Base-by-base conservation (phyloP, 2,888 invertebrate genomes). In the Apocheima hispidaria region DNA sequence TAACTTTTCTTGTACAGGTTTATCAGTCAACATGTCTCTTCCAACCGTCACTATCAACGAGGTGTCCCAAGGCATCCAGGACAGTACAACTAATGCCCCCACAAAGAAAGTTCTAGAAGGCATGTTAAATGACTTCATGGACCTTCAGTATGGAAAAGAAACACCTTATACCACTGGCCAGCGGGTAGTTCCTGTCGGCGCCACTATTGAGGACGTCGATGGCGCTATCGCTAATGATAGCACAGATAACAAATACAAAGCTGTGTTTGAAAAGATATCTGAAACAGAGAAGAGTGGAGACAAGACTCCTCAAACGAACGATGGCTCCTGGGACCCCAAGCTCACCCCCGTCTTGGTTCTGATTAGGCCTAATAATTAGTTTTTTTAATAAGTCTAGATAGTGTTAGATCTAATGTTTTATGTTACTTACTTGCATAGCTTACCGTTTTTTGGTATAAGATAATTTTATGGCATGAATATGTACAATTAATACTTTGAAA, bases 151-250 rank as follows among this genome's bases (percentile, higher is more conserved):
- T 41, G 86, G 78, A 0, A 88, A 87, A 61, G 83, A 83, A 50
- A 92, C 90, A 3, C 87, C 87, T 0, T 92, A 89, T 73, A 91
- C 92, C 0, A 90, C 88, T 1, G 92, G 92, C 4, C 79, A 90
- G 62, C 83, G 82, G 51, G 83, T 92, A 0, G 14, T 92, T 0
- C 92, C 92, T 0, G 50, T 73, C 0, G 86, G 79, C 0, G 66
- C 81, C 0, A 80, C 82, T 0, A 74, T 88, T 18, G 75, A 77
- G 2, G 88, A 91, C 21, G 82, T 92, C 0, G 82, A 88, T 30
- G 72, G 67, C 2, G 83, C 87, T 1, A 75, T 81, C 0, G 69
- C 65, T 0, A 84, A 87, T 21, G 74, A 76, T 0, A 73, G 71
- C 2, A 80, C 78, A 0, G 82, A 83, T 2, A 79, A 80, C 52